These are phyloP conservation scores for Dicentrarchus labrax DNA, from an alignment of 2,113 vertebrate species.

Conservation along the genomic window DNA sequence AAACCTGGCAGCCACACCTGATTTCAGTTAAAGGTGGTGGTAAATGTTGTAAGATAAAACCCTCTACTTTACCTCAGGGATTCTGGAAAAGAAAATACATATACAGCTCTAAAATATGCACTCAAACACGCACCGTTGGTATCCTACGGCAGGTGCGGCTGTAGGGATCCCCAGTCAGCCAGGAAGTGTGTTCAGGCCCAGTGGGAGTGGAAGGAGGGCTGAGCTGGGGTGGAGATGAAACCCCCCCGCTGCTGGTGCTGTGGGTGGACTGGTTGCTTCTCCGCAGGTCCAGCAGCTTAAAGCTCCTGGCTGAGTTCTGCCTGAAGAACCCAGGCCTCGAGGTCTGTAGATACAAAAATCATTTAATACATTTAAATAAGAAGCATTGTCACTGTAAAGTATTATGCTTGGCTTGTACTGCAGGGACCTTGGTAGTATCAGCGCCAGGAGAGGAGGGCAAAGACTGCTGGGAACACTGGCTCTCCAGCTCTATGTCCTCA, in stretches of 20 bases:
- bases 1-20: too few relatives aligned
- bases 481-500: constrained; percentile 92
- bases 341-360: constrained; percentile 39
- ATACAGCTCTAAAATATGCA: neutral
- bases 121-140: constrained; percentile 86
- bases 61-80: neutral
- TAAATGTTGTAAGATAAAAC: too few relatives aligned
- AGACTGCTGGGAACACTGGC: constrained; percentile 89
- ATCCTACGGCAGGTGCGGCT: constrained; percentile 89
- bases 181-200: constrained; percentile 87
- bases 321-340: constrained; percentile 90
- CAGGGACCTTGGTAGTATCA: constrained; percentile 80
- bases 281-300: constrained; percentile 89
- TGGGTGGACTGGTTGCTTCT: constrained; percentile 79
- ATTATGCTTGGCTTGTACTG: neutral
- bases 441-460: constrained; percentile 88
- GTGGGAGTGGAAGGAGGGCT: constrained; percentile 92
- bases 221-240: constrained; percentile 87
- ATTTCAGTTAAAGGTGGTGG: too few relatives aligned
- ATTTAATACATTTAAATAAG: neutral
- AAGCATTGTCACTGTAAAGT: neutral
- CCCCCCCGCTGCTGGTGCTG: constrained; percentile 72
- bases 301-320: constrained; percentile 90
- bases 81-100: neutral
- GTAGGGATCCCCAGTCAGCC: constrained; percentile 86